Conservation (phyloP, 2,797 vertebrate genomes). For the Rhincodon typus region DNA sequence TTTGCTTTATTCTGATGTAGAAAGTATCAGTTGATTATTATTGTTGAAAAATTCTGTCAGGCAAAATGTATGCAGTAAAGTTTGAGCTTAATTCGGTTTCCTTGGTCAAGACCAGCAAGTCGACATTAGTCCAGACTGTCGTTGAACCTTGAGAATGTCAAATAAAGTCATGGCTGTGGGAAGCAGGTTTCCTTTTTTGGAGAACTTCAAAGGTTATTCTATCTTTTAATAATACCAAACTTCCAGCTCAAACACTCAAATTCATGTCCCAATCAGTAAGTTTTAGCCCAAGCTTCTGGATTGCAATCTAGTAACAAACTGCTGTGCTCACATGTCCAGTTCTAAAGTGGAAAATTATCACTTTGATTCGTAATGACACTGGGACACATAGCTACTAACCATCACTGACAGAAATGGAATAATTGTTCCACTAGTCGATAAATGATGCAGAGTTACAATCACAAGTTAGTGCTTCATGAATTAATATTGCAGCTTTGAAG, state of each 20-base stretch:
- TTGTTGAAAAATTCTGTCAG: neutral
- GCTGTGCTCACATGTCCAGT: neutral
- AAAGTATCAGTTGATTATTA: neutral
- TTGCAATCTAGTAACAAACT: neutral
- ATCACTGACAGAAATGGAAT: neutral
- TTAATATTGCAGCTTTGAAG: neutral
- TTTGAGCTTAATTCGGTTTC: neutral
- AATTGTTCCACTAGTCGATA: neutral
- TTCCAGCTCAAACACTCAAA: neutral
- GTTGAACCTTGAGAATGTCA: neutral
- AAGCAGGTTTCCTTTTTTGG: neutral
- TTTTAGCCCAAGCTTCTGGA: neutral
- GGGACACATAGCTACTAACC: neutral
- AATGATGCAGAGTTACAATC: neutral
- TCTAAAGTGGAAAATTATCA: neutral
- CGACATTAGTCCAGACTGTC: neutral
- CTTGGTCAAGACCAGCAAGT: neutral
- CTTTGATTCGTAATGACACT: neutral
- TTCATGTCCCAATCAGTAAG: neutral
- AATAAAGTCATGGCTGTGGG: neutral
- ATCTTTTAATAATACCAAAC: neutral
- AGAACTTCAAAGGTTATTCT: neutral
- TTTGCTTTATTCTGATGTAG: neutral
- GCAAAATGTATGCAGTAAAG: neutral
- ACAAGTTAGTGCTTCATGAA: neutral